Base-by-base conservation (phyloP, 2,113 vertebrate species). In the Salminus brasiliensis region DNA sequence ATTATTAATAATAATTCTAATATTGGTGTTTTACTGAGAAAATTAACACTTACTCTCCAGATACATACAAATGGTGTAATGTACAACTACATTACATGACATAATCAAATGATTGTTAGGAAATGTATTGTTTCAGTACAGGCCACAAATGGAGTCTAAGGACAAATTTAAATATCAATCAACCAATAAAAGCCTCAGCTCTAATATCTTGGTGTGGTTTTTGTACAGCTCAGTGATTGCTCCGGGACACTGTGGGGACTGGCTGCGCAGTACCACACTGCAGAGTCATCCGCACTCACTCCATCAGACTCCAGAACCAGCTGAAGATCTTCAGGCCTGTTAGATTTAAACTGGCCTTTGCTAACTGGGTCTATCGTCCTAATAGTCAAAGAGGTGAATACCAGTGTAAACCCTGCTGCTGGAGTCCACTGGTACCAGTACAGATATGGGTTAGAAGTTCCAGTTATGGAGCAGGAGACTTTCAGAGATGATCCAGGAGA, bases 181-280 rank as follows among this genome's bases (percentile, higher is more conserved):
- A n/a, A n/a, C n/a, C n/a, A n/a, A 49, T 16, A 4, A 49, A 53
- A 1, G n/a, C n/a, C 3, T 23, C n/a, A 53, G 21, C 49, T 53
- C 6, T 53, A 23, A n/a, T 6, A 5, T n/a, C 1, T 11, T 23
- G n/a, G 2, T 55, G n/a, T n/a, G 52, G 52, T 55, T 77, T 78
- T 78, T 78, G 76, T 89, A 82, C 76, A 85, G 85, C 87, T 68
- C 32, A 57, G 8, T 77, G 25, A 77, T 67, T 27, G 3, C 5
- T 68, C 49, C 43, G 47, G 32, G 21, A 57, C 34, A 89, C 86
- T 76, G 90, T 92, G 90, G 34, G 43, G 81, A 55, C 87, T 90
- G 25, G 79, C 89, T 74, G 90, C 90, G 8, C 91, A 93, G 86
- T 88, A 92, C 79, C 89, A 92, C 57, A 89, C 76, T 72, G 87